Evolutionary conservation across 2,113 vertebrate species (phyloP), one percentile per base, ranked within the genome.

Genomic region (Cygnus buccinator): DNA sequence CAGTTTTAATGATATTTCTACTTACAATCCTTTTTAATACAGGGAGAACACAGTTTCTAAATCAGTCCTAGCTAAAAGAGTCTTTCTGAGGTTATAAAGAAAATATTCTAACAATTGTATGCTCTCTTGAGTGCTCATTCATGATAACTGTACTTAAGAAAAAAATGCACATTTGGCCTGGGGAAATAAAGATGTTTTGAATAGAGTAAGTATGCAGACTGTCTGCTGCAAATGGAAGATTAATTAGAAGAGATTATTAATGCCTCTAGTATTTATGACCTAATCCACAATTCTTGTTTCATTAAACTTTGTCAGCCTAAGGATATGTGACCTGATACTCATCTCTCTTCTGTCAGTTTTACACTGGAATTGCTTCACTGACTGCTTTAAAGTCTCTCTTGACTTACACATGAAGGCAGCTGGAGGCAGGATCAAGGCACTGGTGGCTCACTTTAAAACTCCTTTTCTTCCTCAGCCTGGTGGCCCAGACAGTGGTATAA

Each of bases 201-300:
- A 94, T 78, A 96, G 75, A 72, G n/a, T 90, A 93, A 95, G 94
- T 96, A 96, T 93, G 68, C 82, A 96, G 94, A 91, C 95, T 90
- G 73, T 93, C 70, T 93, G 74, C 82, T 8, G 0, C 59, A 93
- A 81, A 48, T 79, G 91, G 95, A 95, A 94, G 86, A 71, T 82
- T 92, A 92, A 96, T 97, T 96, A 92, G 94, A 48, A 65, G 74
- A 93, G 74, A 96, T 87, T 95, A 93, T 93, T 95, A 97, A 92
- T 93, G 94, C 89, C 85, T 91, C 62, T 89, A 94, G 85, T 87
- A 92, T 97, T 95, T 81, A 93, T 94, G 93, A 97, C 91, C 87
- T 97, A 95, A 96, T 96, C 85, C 84, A 48, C 93, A 96, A 68
- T 94, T 97, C 91, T 94, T 96, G 68, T 91, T 94, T 94, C 90